phyloP scores from a whole-genome alignment of 2,888 invertebrate species.

The Cyclophora punctaria region DNA sequence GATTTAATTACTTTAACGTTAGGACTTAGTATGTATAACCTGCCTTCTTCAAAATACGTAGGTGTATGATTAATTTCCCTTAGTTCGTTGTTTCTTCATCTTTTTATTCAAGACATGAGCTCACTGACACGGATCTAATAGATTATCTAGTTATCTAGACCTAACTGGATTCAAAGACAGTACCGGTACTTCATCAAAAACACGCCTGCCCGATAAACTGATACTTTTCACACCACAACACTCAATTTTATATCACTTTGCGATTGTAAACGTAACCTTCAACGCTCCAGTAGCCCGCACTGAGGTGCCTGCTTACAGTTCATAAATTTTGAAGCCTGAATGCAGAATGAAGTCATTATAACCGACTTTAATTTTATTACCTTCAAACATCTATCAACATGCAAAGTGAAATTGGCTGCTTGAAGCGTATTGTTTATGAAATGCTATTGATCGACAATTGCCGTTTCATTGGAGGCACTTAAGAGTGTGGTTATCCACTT shows the following conservation, averaged over 20 bases:
- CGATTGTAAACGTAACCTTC: no score
- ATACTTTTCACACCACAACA: no score
- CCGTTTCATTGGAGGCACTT: conserved; percentile 4
- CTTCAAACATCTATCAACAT: not conserved
- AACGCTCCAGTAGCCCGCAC: no score
- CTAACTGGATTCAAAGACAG: conserved; percentile 23
- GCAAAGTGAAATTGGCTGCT: not conserved
- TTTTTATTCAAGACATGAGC: conserved; percentile 4
- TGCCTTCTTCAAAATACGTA: no score
- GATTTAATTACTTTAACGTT: no score
- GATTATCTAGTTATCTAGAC: conserved; percentile 19
- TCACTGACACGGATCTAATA: conserved; percentile 39
- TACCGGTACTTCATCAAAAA: conserved; percentile 4
- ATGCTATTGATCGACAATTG: not conserved
- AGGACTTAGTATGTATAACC: no score
- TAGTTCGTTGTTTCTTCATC: no score
- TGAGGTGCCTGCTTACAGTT: not conserved
- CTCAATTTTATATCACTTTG: no score
- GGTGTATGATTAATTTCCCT: no score
- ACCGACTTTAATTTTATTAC: not conserved
- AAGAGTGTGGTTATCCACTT: conserved; percentile 15
- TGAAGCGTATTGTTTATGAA: not conserved
- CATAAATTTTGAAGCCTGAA: not conserved
- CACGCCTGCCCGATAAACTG: no score
- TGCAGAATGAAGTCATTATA: not conserved